These are phyloP conservation scores for Bugula neritina DNA, from an alignment of 2,888 invertebrate species.

Conservation along the genomic window DNA sequence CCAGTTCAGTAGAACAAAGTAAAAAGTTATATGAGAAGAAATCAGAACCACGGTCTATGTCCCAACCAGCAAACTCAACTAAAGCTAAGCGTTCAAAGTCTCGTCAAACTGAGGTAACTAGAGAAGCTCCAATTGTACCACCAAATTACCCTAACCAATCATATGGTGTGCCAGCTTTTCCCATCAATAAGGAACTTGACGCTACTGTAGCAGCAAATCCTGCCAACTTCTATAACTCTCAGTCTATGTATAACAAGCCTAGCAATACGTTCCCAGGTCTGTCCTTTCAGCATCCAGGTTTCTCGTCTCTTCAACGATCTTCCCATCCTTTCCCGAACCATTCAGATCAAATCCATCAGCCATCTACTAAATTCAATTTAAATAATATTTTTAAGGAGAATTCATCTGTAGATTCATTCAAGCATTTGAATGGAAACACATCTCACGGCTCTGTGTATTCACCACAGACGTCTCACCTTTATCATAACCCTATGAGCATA, in stretches of 20 bases:
- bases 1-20: neutral
- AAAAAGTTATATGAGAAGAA: neutral
- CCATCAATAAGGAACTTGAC: neutral
- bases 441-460: neutral
- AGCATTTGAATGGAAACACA: neutral
- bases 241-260: conserved; percentile 10
- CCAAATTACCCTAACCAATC: neutral
- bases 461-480: neutral
- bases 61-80: neutral
- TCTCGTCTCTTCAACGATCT: neutral
- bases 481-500: conserved; percentile 1
- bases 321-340: neutral
- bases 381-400: conserved; percentile 16
- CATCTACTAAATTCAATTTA: neutral
- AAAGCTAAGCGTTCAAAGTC: neutral
- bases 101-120: neutral
- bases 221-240: neutral
- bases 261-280: neutral
- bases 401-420: conserved; percentile 4
- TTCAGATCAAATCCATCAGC: neutral
- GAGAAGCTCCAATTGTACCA: neutral
- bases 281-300: neutral
- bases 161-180: conserved; percentile 17
- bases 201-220: neutral
- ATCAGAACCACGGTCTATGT: neutral